phyloP scores from a whole-genome alignment of 2,888 invertebrate genomes.

The Clepsis dumicolana region DNA sequence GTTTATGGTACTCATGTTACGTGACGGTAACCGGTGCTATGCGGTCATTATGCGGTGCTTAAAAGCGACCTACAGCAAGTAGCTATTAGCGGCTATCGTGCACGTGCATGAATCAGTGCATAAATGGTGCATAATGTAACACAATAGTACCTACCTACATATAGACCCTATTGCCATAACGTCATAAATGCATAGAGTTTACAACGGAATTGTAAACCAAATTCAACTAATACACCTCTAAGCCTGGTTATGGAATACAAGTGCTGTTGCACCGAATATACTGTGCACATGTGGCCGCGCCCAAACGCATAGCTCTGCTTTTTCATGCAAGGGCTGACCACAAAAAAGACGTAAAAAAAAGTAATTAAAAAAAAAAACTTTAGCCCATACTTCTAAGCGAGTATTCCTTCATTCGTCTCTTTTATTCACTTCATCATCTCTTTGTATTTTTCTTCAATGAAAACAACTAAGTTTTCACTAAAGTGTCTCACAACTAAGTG shows the following conservation, averaged over 20 bases:
- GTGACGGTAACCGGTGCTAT: too few relatives aligned
- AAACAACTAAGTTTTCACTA: too few relatives aligned
- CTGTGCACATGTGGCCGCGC: not conserved
- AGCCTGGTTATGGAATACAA: not conserved
- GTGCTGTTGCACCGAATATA: not conserved
- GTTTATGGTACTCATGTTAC: not conserved
- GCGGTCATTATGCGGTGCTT: too few relatives aligned
- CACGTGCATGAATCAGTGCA: not conserved
- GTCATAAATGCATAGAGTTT: not conserved
- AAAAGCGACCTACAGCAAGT: not conserved
- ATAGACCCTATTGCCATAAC: not conserved
- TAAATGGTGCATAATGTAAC: too few relatives aligned
- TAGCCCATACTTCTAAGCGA: too few relatives aligned
- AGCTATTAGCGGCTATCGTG: not conserved
- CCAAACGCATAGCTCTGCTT: constrained; percentile 2
- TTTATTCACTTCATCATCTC: too few relatives aligned
- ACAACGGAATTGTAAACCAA: not conserved
- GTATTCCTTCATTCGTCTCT: too few relatives aligned
- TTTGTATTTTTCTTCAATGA: too few relatives aligned
- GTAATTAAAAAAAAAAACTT: too few relatives aligned
- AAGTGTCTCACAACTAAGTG: too few relatives aligned
- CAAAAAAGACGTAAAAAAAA: too few relatives aligned
- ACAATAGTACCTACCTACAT: not conserved
- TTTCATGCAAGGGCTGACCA: not conserved
- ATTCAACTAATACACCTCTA: not conserved